Conservation (phyloP, 2,797 vertebrate species). For the Pachyuromys duprasi region DNA sequence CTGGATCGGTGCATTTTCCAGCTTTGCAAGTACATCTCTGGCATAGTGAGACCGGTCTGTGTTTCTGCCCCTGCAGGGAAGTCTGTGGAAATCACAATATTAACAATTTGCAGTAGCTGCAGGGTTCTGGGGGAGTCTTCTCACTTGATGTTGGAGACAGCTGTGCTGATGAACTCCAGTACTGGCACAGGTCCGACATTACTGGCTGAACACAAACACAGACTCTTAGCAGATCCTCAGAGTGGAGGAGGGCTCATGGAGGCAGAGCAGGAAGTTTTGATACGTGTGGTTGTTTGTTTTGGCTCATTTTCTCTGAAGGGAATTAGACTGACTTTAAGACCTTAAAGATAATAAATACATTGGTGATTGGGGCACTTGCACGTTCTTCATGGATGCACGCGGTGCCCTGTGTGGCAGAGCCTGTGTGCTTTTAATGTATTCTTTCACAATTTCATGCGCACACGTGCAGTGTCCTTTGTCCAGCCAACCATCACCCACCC, state of each 20-base stretch:
- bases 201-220: slow-evolving; percentile 39
- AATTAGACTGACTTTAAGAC: slow-evolving; percentile 8
- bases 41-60: neutral
- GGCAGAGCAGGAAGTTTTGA: slow-evolving; percentile 55
- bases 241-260: slow-evolving; percentile 41
- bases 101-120: slow-evolving; percentile 66
- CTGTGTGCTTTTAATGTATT: neutral
- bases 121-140: slow-evolving; percentile 58
- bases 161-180: slow-evolving; percentile 63
- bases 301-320: slow-evolving; percentile 60
- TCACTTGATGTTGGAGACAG: slow-evolving; percentile 59
- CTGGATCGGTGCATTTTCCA: neutral
- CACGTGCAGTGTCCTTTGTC: neutral
- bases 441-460: neutral
- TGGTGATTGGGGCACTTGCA: neutral
- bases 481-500: too few species aligned
- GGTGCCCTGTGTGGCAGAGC: neutral
- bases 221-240: slow-evolving; percentile 42
- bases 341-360: slow-evolving; percentile 25
- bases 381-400: neutral
- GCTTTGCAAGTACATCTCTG: neutral
- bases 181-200: slow-evolving; percentile 37
- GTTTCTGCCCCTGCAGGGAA: slow-evolving; percentile 47
- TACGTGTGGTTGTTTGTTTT: slow-evolving; percentile 54
- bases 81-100: slow-evolving; percentile 57